Base-by-base conservation (phyloP, 1,140 invertebrate species). In the Maconellicoccus hirsutus region DNA sequence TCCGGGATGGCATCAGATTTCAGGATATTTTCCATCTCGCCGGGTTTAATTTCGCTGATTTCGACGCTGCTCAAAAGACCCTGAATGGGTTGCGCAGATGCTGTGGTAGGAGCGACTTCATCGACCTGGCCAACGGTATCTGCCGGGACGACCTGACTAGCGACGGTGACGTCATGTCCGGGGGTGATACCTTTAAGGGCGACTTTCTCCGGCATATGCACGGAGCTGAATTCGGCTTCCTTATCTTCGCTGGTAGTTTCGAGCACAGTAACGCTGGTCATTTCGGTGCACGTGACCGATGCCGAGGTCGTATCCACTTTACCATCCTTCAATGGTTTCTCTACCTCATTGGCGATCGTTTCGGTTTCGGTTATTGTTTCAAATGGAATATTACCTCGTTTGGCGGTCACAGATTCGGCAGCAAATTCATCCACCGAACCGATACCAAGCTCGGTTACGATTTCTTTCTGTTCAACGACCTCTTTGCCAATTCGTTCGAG, bases 281-380 rank as follows among this genome's bases (percentile, higher is more conserved):
- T 77, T 71, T 80, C 78, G 72, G 81, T 78, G 14, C 81, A 69
- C 8, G 75, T 73, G 4, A 80, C 52, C n/a, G 77, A 74, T 69
- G 77, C 77, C 16, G 74, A 75, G 21, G 77, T 74, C 10, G 75
- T 71, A 16, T 75, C 71, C 3, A 80, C 78, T 73, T 78, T 77
- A 38, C 78, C 77, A 69, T 78, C 77, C 22, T 71, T 76, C 19
- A 66, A 66, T 16, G 61, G 61, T 26, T 66, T 23, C 25, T 66
- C 61, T 4, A 73, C 78, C 75, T 85, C 82, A 26, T 78, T 75
- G 14, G 77, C 70, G 29, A 81, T 72, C 25, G 79, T 77, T 77
- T 84, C 80, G 12, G 77, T 78, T 70, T 80, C 78, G 70, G 82
- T 77, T 25, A 86, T 73, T 73, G 81, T 79, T 77, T 85, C 83